phyloP scores from a whole-genome alignment of 2,888 invertebrate genomes.

The Clivina fossor region DNA sequence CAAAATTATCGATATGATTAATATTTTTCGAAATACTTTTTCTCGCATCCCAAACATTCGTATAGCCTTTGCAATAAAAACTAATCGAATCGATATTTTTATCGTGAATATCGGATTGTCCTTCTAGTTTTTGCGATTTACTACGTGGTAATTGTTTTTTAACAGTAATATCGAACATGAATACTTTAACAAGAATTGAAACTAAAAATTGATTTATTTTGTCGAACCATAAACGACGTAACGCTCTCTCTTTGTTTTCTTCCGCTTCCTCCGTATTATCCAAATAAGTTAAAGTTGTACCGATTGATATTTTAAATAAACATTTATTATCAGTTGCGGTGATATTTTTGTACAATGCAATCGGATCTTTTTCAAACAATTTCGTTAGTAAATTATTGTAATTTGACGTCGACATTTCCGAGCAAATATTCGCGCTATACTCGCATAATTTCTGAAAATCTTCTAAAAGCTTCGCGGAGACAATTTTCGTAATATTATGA shows the following conservation, averaged over 20 bases:
- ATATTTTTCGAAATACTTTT: conserved; percentile 43
- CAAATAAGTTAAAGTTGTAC: conserved; percentile 37
- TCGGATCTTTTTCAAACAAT: conserved; percentile 37
- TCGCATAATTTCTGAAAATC: conserved; percentile 47
- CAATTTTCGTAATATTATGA: conserved; percentile 58
- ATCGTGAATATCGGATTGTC: conserved; percentile 49
- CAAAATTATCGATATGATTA: conserved; percentile 37
- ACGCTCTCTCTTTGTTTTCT: conserved; percentile 40
- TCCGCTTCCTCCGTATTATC: conserved; percentile 36
- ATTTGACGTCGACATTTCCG: conserved; percentile 33
- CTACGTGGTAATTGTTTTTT: conserved; percentile 41
- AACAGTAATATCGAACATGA: conserved; percentile 43
- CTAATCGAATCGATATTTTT: conserved; percentile 43
- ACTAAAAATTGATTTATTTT: conserved; percentile 46
- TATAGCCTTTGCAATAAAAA: conserved; percentile 46
- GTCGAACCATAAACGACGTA: conserved; percentile 45
- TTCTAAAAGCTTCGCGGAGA: conserved; percentile 45
- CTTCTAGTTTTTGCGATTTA: conserved; percentile 49
- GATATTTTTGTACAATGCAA: conserved; percentile 19
- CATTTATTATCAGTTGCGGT: conserved; percentile 28
- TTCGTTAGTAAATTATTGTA: conserved; percentile 42
- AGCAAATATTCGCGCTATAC: conserved; percentile 44
- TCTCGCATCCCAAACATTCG: conserved; percentile 49
- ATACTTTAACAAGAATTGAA: conserved; percentile 48
- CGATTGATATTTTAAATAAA: conserved; percentile 41